Base-by-base conservation (phyloP, 2,797 vertebrate genomes). In the Triplophysa bombifrons region DNA sequence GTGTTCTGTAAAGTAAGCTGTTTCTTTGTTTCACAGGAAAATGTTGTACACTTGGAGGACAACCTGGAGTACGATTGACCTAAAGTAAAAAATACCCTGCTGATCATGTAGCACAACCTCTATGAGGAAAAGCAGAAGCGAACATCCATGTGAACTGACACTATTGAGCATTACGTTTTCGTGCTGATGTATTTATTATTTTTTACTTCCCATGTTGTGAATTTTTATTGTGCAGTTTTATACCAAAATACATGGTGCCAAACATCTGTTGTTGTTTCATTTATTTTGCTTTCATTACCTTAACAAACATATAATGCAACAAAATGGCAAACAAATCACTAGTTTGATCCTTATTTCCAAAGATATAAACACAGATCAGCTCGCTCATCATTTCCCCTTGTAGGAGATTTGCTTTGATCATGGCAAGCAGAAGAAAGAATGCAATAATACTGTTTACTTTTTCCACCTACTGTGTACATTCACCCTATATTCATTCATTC, bases 21-120 rank as follows among this genome's bases (percentile, higher is more conserved):
- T 25, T 41, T 27, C 51, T 50, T 56, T 51, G 16, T 25, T 81
- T 41, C 3, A 4, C 82, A 94, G 93, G 92, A 90, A 64, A 92
- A 87, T 2, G 86, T 91, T 68, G 87, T 86, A 0, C 73, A 88
- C 2, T 38, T 89, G 27, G 88, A 88, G 1, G 88, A 90, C 16
- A 9, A 61, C 22, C 61, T 14, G 11, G 93, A 94, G 83, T 94
- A 74, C 3, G 92, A 93, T 81, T 94, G 86, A 92, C 17, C n/a
- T 46, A 50, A 8, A 64, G 34, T 19, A 56, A 60, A n/a, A 51
- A 53, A 73, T 80, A 65, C 80, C 80, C 50, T 84, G 27, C 63
- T 20, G 72, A 78, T 72, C 58, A 72, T 60, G 73, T 72, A 50
- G 44, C 77, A 20, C 70, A 70, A 73, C 63, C 76, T 75, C 66